These are phyloP conservation scores for Barnardius zonarius DNA, from an alignment of 2,113 vertebrate genomes.

Conservation along the genomic window DNA sequence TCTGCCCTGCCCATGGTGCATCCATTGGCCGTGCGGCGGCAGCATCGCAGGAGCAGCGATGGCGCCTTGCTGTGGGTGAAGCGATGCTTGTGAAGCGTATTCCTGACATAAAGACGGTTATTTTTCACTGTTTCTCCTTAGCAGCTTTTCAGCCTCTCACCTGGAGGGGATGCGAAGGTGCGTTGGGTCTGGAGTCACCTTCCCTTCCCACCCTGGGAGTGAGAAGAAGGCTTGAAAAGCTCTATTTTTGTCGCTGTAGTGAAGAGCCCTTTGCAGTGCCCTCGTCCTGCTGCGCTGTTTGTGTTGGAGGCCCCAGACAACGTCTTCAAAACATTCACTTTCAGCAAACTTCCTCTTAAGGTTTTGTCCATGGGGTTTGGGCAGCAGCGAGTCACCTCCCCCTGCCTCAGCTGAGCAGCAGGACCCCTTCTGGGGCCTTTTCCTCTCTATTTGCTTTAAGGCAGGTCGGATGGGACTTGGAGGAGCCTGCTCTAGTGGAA, in stretches of 20 bases:
- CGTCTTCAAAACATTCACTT: not conserved
- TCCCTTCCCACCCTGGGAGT: not conserved
- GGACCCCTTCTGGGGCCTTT: not conserved
- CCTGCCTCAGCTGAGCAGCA: rapidly evolving
- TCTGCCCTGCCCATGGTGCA: not conserved
- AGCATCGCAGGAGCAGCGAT: rapidly evolving
- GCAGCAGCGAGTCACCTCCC: not conserved
- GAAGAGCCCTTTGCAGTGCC: not conserved
- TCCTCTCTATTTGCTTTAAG: not conserved
- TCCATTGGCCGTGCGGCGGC: rapidly evolving
- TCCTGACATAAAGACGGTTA: not conserved
- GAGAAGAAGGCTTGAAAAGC: not conserved
- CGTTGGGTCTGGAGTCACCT: not conserved
- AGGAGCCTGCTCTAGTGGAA: not conserved
- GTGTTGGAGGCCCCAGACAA: not conserved
- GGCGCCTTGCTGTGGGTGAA: not conserved
- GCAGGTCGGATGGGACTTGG: not conserved
- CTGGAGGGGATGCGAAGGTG: not conserved
- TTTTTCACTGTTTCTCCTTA: not conserved
- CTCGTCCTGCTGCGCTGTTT: not conserved
- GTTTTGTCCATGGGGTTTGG: not conserved
- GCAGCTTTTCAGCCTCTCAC: not conserved
- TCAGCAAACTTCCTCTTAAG: not conserved
- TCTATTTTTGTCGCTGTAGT: constrained; percentile 11
- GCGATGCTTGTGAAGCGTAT: rapidly evolving